Conservation (phyloP, 2,888 invertebrate species). For the Blastobasis adustella region DNA sequence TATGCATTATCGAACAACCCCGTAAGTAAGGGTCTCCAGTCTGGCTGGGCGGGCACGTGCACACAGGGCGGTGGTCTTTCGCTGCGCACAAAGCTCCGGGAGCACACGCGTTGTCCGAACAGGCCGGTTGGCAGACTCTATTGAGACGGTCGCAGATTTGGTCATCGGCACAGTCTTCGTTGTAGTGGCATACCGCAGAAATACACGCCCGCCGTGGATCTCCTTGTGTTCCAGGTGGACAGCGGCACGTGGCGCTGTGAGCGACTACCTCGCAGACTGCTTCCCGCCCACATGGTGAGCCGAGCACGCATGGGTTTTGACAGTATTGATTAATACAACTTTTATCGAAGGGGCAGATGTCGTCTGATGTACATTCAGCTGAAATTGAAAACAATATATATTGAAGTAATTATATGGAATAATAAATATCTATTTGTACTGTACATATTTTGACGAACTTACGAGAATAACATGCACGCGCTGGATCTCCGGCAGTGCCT, state of each 20-base stretch:
- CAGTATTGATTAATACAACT: slow-evolving; percentile 87
- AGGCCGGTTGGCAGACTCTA: slow-evolving; percentile 87
- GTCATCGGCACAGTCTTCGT: slow-evolving; percentile 90
- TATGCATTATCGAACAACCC: slow-evolving; percentile 50
- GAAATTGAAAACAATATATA: slow-evolving; percentile 20
- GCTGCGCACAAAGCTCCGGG: slow-evolving; percentile 84
- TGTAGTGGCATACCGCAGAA: slow-evolving; percentile 88
- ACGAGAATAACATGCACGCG: slow-evolving; percentile 90
- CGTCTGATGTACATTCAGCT: slow-evolving; percentile 88
- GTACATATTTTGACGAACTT: slow-evolving; percentile 44
- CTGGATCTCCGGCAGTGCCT: slow-evolving; percentile 92
- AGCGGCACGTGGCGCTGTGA: slow-evolving; percentile 87
- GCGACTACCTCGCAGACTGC: slow-evolving; percentile 84
- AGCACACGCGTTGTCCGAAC: slow-evolving; percentile 88
- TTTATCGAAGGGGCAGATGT: slow-evolving; percentile 90
- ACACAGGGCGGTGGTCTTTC: slow-evolving; percentile 83
- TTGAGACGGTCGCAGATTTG: slow-evolving; percentile 90
- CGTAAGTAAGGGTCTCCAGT: slow-evolving; percentile 85
- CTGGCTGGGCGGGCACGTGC: slow-evolving; percentile 83
- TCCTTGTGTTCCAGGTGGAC: slow-evolving; percentile 90
- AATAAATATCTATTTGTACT: not conserved
- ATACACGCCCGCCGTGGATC: slow-evolving; percentile 88
- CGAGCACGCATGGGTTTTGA: slow-evolving; percentile 82
- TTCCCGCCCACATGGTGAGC: slow-evolving; percentile 84
- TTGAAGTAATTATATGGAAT: not conserved